Evolutionary conservation across 2,888 invertebrate species (phyloP), one percentile per base, ranked within the genome.

Genomic region (Osedax frankpressi): DNA sequence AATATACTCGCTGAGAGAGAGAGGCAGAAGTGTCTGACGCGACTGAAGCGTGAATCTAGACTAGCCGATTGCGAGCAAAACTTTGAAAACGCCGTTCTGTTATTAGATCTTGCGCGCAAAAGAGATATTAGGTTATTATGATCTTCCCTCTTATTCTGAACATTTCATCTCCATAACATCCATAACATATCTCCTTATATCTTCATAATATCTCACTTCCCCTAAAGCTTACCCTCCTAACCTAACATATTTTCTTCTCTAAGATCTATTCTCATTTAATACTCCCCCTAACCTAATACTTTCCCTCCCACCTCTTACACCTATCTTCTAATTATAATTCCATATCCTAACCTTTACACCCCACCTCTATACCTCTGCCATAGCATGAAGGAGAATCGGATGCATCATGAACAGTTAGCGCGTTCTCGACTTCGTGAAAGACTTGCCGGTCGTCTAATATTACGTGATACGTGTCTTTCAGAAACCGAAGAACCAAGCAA

Each of bases 381-480:
- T 60, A 75, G 75, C 1, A 63, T 28, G 27, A 68, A 72, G 24
- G 74, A 75, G n/a, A 71, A 72, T 28, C 59, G 76, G 26, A 72
- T 75, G n/a, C 68, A 80, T 65, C 81, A 81, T 70, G 79, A 80
- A 75, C 77, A 77, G 44, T 75, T 81, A 27, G 82, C 82, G 0
- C 75, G 76, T 6, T 44, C 44, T 6, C 6, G 44, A 19, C 44
- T 44, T 11, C 44, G 19, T 44, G 80, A 80, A 71, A 77, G 81
- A 70, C 78, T 82, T 14, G 79, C 78, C 65, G 80, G 79, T n/a
- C 24, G 76, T 28, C 24, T 67, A 25, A n/a, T n/a, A n/a, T n/a
- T n/a, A n/a, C 70, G 70, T 3, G 25, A 30, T 28, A 30, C 19
- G 65, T 59, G 24, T 67, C 19, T 77, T 29, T 30, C 75, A 28